Evolutionary conservation across 1,140 invertebrate genomes (phyloP), one percentile per base, ranked within the genome.

Genomic region (Neodiprion pinetum): DNA sequence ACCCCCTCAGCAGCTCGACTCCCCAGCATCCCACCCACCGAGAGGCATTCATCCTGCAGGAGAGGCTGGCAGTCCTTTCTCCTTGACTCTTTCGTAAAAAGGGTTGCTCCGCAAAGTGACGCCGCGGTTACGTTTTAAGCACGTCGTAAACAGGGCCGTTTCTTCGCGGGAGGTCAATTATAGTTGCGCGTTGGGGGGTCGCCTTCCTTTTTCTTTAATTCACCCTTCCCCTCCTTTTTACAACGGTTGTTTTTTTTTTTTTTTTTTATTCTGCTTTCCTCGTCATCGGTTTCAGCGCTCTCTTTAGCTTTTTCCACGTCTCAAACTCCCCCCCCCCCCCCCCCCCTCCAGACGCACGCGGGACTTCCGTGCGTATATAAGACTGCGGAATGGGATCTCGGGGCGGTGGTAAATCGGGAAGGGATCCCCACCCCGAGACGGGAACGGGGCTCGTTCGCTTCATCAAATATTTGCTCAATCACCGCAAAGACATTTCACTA

Each of bases 391-490:
- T 1, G 50, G 50, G n/a, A 53, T 14, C 1, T 10, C 50, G n/a
- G 50, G 10, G 50, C 1, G 50, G 50, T 10, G 50, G n/a, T 53
- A 10, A n/a, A 11, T 53, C 50, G 10, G 50, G 17, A 21, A 21
- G 17, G 17, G 10, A 11, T 53, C 50, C 10, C 50, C 50, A 10
- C 50, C 10, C n/a, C 50, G n/a, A 53, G 50, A 10, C 50, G 50
- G 50, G 50, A 53, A 80, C 78, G 77, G 77, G 80, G 78, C 78
- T 82, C 80, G 76, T 76, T 77, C 78, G 79, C 81, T 86, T 84
- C 82, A 79, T 86, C 87, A 88, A 88, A 88, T 88, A 88, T 88
- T 88, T 88, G 86, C 83, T 80, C 85, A 87, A 88, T 88, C 87
- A 87, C 87, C 81, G 83, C 84, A 80, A 86, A 87, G 85, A 87